Conservation (phyloP, 1,140 invertebrate species). For the Doryteuthis pealeii region DNA sequence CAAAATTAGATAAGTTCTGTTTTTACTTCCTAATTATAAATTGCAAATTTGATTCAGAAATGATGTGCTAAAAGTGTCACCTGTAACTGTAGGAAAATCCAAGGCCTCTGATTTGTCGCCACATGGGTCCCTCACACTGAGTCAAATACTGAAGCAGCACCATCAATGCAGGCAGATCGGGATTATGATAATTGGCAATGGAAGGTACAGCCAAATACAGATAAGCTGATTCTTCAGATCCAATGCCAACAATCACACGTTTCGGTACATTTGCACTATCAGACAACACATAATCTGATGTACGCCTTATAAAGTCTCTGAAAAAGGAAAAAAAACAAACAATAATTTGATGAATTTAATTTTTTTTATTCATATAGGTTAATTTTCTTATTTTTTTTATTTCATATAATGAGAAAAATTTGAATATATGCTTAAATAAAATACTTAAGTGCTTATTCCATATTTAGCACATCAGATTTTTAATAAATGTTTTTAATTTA, state of each 20-base stretch:
- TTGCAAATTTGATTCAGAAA: too few species aligned
- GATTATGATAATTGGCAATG: conserved; percentile 68
- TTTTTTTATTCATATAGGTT: too few species aligned
- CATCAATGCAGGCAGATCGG: conserved; percentile 73
- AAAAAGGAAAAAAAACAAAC: conserved; percentile 17
- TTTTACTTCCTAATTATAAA: too few species aligned
- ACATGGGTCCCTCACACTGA: conserved; percentile 88
- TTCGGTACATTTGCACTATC: conserved; percentile 28
- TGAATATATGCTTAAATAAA: too few species aligned
- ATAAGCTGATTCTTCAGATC: conserved; percentile 79
- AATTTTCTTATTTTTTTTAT: neutral
- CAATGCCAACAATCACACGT: conserved; percentile 75
- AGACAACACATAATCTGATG: conserved; percentile 29
- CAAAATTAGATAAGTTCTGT: too few species aligned
- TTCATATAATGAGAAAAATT: neutral
- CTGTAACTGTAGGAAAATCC: conserved; percentile 81
- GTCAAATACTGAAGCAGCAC: conserved; percentile 84
- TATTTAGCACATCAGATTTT: too few species aligned
- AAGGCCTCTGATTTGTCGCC: conserved; percentile 79
- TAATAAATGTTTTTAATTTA: too few species aligned
- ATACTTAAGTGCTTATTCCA: too few species aligned
- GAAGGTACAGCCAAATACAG: conserved; percentile 70
- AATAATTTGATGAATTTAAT: neutral
- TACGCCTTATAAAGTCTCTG: conserved; percentile 29
- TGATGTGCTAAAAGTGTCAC: conserved; percentile 27